Conservation (phyloP, 2,888 invertebrate species). For the Tiphia femorata region DNA sequence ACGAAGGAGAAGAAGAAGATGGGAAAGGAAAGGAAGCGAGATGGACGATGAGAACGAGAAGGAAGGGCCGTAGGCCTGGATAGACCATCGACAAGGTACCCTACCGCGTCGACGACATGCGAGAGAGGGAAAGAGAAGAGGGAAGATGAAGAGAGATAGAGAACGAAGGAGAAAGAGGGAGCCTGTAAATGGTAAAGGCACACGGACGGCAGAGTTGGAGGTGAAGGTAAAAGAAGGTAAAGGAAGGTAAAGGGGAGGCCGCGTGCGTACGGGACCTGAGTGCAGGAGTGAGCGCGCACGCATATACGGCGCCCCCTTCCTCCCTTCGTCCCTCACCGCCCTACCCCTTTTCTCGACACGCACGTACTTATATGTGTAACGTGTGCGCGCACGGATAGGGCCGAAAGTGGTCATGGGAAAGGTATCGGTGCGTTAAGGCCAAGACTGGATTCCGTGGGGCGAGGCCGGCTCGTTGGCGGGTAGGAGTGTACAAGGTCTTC, state of each 20-base stretch:
- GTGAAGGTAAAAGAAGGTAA: slow-evolving; percentile 4
- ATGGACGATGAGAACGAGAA: slow-evolving; percentile 34
- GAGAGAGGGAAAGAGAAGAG: too few species aligned
- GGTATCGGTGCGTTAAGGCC: slow-evolving; percentile 61
- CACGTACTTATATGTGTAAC: too few species aligned
- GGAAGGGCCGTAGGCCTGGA: slow-evolving; percentile 30
- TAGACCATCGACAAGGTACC: slow-evolving; percentile 51
- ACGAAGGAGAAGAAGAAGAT: slow-evolving; percentile 40
- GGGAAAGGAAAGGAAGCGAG: slow-evolving; percentile 47
- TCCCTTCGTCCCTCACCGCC: too few species aligned
- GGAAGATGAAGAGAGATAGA: too few species aligned
- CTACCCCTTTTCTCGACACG: too few species aligned
- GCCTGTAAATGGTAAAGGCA: slow-evolving; percentile 51
- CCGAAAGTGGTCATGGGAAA: slow-evolving; percentile 58
- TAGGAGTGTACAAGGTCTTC: slow-evolving; percentile 68
- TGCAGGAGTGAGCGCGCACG: background rate
- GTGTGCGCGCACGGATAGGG: slow-evolving; percentile 45
- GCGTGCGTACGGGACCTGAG: slow-evolving; percentile 21
- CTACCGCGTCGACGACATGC: slow-evolving; percentile 49
- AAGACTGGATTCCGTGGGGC: slow-evolving; percentile 63
- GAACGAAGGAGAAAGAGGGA: too few species aligned
- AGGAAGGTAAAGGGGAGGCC: background rate
- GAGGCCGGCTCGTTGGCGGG: slow-evolving; percentile 63
- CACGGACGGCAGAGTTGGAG: slow-evolving; percentile 20
- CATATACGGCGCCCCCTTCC: too few species aligned